These are phyloP conservation scores for Heliconius cydno DNA, from an alignment of 2,888 invertebrate genomes.

Conservation along the genomic window DNA sequence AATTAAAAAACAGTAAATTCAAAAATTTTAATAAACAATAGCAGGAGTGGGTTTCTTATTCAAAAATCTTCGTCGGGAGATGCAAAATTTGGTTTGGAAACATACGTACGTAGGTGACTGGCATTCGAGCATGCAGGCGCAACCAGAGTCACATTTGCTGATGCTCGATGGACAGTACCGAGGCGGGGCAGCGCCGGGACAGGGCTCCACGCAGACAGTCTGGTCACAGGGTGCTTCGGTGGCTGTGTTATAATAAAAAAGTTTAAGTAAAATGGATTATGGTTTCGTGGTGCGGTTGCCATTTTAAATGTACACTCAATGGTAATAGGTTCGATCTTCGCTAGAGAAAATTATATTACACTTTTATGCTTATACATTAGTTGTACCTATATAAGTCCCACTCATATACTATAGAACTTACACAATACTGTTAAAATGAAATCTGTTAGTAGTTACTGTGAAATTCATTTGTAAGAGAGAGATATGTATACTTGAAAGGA, in stretches of 20 bases:
- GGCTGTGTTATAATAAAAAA: neutral
- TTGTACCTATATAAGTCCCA: too few species aligned
- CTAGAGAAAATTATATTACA: too few species aligned
- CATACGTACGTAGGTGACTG: slow-evolving; percentile 48
- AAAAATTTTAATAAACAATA: neutral
- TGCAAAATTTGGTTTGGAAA: slow-evolving; percentile 56
- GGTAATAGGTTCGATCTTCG: neutral
- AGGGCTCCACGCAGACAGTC: slow-evolving; percentile 54
- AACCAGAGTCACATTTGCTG: slow-evolving; percentile 54
- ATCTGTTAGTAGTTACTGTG: too few species aligned
- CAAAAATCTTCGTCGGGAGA: slow-evolving; percentile 43
- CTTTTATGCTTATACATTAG: too few species aligned
- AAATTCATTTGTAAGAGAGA: too few species aligned
- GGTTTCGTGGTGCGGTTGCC: neutral
- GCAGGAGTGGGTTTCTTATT: slow-evolving; percentile 34
- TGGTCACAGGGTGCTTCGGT: slow-evolving; percentile 51
- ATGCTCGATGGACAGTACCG: slow-evolving; percentile 54
- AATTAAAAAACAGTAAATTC: neutral
- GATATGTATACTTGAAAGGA: too few species aligned
- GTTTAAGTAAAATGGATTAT: neutral
- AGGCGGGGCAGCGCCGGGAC: slow-evolving; percentile 55
- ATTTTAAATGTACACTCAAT: neutral
- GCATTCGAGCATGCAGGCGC: slow-evolving; percentile 59
- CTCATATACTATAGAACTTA: too few species aligned
- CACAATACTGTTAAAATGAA: too few species aligned